phyloP scores from a whole-genome alignment of 2,797 vertebrate species.

The Acrossocheilus wenchowensis region DNA sequence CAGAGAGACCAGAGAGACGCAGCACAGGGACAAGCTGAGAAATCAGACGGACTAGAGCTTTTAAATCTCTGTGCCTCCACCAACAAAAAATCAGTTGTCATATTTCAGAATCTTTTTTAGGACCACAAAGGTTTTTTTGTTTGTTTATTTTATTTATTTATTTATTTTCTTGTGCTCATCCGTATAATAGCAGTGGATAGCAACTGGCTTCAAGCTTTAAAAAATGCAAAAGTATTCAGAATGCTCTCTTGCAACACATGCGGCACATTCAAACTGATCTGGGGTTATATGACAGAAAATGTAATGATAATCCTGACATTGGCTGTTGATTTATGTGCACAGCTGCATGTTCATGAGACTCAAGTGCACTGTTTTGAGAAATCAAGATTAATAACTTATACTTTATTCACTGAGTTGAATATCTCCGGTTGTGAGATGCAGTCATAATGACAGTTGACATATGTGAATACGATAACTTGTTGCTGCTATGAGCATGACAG shows the following conservation, averaged over 20 bases:
- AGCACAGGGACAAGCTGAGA: not conserved
- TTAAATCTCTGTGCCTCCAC: not conserved
- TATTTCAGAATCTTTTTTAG: no score
- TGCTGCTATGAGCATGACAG: not conserved
- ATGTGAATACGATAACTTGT: not conserved
- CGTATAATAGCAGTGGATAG: not conserved
- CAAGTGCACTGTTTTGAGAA: not conserved
- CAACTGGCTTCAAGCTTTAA: not conserved
- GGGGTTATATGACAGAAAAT: not conserved
- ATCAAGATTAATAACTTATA: not conserved
- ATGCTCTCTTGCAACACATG: not conserved
- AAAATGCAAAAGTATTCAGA: not conserved
- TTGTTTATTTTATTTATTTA: not conserved
- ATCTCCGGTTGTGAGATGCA: not conserved
- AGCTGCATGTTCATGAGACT: no score
- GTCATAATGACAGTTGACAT: not conserved
- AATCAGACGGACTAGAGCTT: slow-evolving; percentile 29
- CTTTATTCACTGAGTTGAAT: not conserved
- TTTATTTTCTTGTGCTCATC: not conserved
- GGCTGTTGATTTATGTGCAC: not conserved
- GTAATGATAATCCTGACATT: not conserved
- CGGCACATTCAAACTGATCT: not conserved
- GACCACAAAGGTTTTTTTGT: not conserved
- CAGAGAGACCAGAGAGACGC: slow-evolving; percentile 16
- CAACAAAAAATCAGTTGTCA: no score